Base-by-base conservation (phyloP, 2,113 vertebrate genomes). In the Callospermophilus lateralis region DNA sequence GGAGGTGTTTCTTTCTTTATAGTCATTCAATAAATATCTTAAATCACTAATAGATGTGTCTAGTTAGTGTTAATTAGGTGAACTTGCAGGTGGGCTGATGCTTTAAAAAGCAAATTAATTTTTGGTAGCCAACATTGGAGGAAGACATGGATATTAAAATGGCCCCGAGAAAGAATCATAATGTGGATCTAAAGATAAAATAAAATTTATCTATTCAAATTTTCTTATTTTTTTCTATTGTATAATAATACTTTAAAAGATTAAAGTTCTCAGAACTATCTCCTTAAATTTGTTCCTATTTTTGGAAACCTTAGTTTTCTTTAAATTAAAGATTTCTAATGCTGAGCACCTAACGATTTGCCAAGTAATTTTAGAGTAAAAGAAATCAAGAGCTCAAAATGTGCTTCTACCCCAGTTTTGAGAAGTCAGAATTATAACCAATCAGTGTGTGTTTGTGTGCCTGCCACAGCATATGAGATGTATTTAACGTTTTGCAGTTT, bases 261-360 rank as follows among this genome's bases (percentile, higher is more conserved):
- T 26, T 73, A n/a, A 58, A n/a, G 37, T 90, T 92, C 74, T 72
- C 39, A 70, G 95, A 94, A 63, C 34, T 93, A 74, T 91, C 73
- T 91, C 30, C 45, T 92, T 74, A 96, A 67, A 68, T 76, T 22
- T 90, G 26, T 58, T 84, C 80, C 37, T 90, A 5, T 77, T 73
- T 94, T 90, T 89, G 22, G 63, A 85, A 83, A 85, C 45, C 13
- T 77, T 92, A 42, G 26, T 39, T 67, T 95, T 89, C 55, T 90
- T 95, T 93, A 93, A 68, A 86, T 92, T 95, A 95, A 88, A 92
- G n/a, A 8, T 85, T 94, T 39, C 53, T 93, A 85, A 80, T 94
- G 30, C 73, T 51, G 51, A 96, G 30, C 86, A 95, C 39, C 28
- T 95, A 79, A 61, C 11, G 73, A 76, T 68, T 55, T 90, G 32